Percentiles rank a stretch among this genome's conserved stretches.
phyloP scores from a whole-genome alignment of 2,797 vertebrate genomes.

The Scolopax bukidnonensis region DNA sequence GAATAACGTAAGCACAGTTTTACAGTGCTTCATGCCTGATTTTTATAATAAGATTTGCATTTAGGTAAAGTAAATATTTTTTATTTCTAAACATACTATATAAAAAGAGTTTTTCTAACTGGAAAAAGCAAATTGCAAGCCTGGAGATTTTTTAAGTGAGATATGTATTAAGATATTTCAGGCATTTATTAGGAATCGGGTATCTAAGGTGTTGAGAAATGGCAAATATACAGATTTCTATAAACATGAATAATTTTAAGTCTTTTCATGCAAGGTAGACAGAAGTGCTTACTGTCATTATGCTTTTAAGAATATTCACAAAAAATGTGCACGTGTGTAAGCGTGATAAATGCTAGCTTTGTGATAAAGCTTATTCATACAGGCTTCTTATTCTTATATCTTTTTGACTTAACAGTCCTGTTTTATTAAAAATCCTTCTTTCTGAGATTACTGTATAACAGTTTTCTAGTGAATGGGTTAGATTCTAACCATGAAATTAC shows the following conservation, averaged over 20 bases:
- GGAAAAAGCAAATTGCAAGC: slow-evolving; percentile 21
- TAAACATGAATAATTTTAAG: not conserved
- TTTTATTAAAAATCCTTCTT: not conserved
- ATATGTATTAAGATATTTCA: not conserved
- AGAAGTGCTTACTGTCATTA: not conserved
- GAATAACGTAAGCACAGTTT: not conserved
- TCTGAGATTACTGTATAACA: not conserved
- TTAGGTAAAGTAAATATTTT: not conserved
- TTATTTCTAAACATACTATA: not conserved
- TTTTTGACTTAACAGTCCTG: not conserved
- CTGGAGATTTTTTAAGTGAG: not conserved
- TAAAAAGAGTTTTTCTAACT: not conserved
- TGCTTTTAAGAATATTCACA: not conserved
- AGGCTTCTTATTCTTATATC: not conserved
- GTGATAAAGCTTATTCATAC: not conserved
- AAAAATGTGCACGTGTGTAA: not conserved
- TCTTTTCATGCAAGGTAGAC: not conserved
- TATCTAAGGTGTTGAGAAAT: not conserved
- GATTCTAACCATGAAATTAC: slow-evolving; percentile 16
- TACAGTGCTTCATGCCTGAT: not conserved
- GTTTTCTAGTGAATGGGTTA: slow-evolving; percentile 19
- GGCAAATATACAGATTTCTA: not conserved
- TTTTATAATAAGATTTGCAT: not conserved
- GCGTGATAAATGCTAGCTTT: not conserved
- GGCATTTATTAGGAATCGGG: not conserved